Percentiles rank a stretch among this genome's conserved stretches.
Evolutionary conservation across 2,888 invertebrate genomes (phyloP).

Genomic region (Melanostoma mellinum): DNA sequence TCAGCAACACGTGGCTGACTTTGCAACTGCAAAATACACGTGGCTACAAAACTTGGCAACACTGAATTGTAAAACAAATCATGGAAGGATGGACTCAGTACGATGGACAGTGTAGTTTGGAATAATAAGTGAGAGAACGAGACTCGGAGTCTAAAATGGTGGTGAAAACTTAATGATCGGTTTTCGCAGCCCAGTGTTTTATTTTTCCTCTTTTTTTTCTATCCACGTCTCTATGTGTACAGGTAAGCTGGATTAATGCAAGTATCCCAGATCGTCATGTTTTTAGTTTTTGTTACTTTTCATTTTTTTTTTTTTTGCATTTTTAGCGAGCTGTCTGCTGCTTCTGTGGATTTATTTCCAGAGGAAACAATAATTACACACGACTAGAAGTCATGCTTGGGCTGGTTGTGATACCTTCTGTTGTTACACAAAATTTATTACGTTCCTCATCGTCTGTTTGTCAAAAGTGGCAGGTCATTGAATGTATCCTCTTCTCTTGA

Average conservation of each 20-base stretch:
- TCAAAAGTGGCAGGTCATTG: constrained; percentile 71
- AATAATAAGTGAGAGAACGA: constrained; percentile 54
- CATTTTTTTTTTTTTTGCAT: constrained; percentile 5
- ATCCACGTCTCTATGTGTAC: constrained; percentile 11
- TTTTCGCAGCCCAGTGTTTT: constrained; percentile 20
- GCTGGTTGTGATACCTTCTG: constrained; percentile 28
- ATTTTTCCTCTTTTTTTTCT: constrained; percentile 1
- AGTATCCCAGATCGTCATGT: constrained; percentile 3
- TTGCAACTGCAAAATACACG: too few species aligned
- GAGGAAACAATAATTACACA: constrained; percentile 77
- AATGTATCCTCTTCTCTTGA: constrained; percentile 37
- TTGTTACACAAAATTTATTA: constrained; percentile 49
- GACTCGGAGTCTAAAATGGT: constrained; percentile 43
- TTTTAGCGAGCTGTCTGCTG: constrained; percentile 36
- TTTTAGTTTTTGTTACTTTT: neutral
- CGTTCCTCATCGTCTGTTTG: constrained; percentile 54
- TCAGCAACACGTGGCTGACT: too few species aligned
- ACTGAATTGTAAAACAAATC: constrained; percentile 6
- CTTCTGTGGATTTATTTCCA: constrained; percentile 76
- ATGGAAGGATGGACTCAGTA: constrained; percentile 11
- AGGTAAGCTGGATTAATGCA: constrained; percentile 51
- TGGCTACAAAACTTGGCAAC: constrained; percentile 8
- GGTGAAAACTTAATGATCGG: constrained; percentile 70
- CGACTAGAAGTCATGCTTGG: constrained; percentile 64
- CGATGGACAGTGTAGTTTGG: constrained; percentile 47